Evolutionary conservation across 2,888 invertebrate species (phyloP), one percentile per base, ranked within the genome.

Genomic region (Xylota sylvarum): DNA sequence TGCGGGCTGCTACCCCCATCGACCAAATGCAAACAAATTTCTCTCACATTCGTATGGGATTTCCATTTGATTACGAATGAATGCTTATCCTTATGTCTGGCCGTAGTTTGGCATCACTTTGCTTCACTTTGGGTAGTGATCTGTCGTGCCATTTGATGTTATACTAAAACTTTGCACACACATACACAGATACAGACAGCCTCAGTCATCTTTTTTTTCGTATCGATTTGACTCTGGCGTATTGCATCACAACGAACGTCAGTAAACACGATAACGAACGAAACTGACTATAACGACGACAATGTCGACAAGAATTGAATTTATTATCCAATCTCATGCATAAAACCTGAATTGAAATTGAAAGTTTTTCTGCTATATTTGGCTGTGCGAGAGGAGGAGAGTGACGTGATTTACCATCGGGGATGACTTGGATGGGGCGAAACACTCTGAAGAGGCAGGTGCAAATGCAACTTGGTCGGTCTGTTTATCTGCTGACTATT

Each of bases 281-380:
- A n/a, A n/a, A n/a, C n/a, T n/a, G n/a, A n/a, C n/a, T n/a, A n/a
- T n/a, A 30, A 60, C 74, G 30, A 56, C 72, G 58, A 58, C 79
- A 35, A 40, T 62, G 84, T 65, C 79, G 73, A 84, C 74, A 64
- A 56, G 84, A 80, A 79, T 84, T 79, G 84, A 84, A 84, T 84
- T 84, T 84, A 84, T 84, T 80, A 84, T 84, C 80, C 84, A 84
- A 84, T 80, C 84, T 79, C 69, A 74, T 74, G 80, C 80, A 84
- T 84, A 76, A 79, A 84, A 74, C 84, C 74, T 80, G 74, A 84
- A 50, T 74, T 37, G 84, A 84, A 84, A 84, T 84, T 84, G 84
- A 80, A 84, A 84, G 84, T 84, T 84, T 70, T 62, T 56, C 62
- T 40, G 69, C 43, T 58, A 23, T 60, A 60, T 43, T 64, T 30